A percentile compares a stretch with the other conserved stretches of the same genome.
Conservation (phyloP, 2,113 vertebrate species). For the Proteles cristata region DNA sequence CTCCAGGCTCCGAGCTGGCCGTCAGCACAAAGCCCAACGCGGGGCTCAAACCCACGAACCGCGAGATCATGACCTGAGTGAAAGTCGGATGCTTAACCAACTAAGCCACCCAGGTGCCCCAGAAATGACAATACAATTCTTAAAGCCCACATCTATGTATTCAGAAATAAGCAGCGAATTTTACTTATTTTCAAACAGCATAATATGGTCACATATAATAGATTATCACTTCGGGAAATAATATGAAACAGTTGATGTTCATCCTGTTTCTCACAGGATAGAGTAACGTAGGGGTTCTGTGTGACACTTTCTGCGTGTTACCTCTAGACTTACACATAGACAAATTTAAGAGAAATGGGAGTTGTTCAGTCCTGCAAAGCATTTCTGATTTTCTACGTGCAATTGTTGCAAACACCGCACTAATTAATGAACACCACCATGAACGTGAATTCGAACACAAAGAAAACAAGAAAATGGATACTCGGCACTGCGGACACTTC, state of each 20-base stretch:
- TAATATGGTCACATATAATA: background rate
- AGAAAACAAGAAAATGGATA: constrained; percentile 63
- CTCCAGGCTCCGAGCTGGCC: too few relatives aligned
- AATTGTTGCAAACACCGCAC: constrained; percentile 44
- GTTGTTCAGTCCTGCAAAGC: constrained; percentile 6
- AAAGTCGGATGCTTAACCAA: too few relatives aligned
- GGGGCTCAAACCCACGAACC: too few relatives aligned
- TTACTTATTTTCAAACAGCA: constrained; percentile 33
- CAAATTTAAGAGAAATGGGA: background rate
- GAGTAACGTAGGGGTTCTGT: background rate
- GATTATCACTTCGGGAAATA: constrained; percentile 1
- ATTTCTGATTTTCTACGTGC: constrained; percentile 26
- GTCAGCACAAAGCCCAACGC: too few relatives aligned
- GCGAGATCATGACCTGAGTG: too few relatives aligned
- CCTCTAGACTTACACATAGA: background rate
- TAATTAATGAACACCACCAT: constrained; percentile 47
- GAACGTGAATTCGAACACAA: constrained; percentile 15
- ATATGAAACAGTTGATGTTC: background rate
- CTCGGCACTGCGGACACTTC: background rate
- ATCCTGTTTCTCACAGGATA: background rate
- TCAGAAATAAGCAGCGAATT: background rate
- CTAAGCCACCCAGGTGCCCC: too few relatives aligned
- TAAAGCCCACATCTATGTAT: constrained; percentile 4
- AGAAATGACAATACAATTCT: constrained; percentile 33
- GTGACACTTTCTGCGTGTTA: background rate